Conservation (phyloP, 1,140 invertebrate genomes). For the Lepeophtheirus salmonis region DNA sequence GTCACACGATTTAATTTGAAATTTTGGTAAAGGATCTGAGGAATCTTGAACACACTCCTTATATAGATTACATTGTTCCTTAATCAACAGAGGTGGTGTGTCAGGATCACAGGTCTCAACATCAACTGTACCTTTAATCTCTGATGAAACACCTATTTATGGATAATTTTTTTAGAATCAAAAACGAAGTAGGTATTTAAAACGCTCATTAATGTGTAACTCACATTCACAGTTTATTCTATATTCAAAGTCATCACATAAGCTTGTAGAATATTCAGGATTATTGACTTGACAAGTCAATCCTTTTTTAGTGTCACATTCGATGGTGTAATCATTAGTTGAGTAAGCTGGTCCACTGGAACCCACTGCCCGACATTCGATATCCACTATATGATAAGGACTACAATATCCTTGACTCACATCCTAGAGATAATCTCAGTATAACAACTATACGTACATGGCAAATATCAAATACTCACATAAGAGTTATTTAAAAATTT, state of each 20-base stretch:
- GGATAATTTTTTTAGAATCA: background rate
- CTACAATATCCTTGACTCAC: background rate
- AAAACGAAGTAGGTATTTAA: background rate
- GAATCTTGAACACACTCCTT: background rate
- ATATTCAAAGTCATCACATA: slow-evolving; percentile 45
- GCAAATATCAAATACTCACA: background rate
- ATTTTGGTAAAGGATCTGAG: background rate
- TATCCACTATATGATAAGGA: background rate
- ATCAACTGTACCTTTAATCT: background rate
- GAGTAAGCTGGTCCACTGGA: background rate
- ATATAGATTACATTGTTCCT: background rate
- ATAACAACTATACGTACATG: background rate
- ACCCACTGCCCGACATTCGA: background rate
- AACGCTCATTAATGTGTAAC: no score
- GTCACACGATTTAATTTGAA: background rate
- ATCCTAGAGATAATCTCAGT: background rate
- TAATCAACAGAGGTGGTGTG: background rate
- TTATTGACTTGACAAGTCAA: slow-evolving; percentile 37
- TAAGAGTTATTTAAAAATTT: slow-evolving; percentile 8
- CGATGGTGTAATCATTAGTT: slow-evolving; percentile 43
- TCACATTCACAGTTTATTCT: slow-evolving; percentile 44
- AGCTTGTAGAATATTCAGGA: slow-evolving; percentile 20
- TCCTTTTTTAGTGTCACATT: slow-evolving; percentile 49
- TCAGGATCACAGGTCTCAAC: background rate
- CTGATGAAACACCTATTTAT: background rate